Percentiles rank a stretch among this genome's conserved stretches.
phyloP scores from a whole-genome alignment of 2,113 vertebrate genomes.

The Gracilinanus agilis region DNA sequence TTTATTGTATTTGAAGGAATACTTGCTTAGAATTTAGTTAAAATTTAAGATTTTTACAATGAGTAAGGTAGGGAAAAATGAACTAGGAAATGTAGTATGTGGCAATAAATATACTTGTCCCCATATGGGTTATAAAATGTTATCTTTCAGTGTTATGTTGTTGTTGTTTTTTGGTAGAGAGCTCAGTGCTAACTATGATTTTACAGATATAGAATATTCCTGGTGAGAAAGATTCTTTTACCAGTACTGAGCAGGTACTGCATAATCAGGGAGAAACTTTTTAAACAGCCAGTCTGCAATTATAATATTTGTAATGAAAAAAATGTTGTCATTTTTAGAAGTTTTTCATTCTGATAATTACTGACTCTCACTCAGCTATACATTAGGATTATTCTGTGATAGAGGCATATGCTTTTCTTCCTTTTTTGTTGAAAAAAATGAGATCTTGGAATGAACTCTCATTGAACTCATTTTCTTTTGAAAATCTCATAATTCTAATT shows the following conservation, averaged over 20 bases:
- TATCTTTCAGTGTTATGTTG: too few species aligned
- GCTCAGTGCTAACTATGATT: too few species aligned
- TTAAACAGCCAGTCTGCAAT: conserved; percentile 55
- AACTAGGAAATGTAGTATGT: neutral
- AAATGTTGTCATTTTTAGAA: conserved; percentile 73
- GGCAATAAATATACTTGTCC: too few species aligned
- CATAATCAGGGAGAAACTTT: conserved; percentile 58
- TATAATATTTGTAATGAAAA: conserved; percentile 60
- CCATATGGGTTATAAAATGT: neutral
- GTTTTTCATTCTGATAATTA: conserved; percentile 72
- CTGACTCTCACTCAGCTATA: conserved; percentile 71
- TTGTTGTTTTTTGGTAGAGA: too few species aligned
- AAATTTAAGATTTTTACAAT: neutral
- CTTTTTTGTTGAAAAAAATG: conserved; percentile 75
- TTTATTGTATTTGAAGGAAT: neutral
- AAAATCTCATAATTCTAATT: conserved; percentile 68
- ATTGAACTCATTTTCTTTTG: conserved; percentile 76
- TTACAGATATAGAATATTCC: too few species aligned
- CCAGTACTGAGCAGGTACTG: neutral
- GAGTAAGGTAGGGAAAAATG: neutral
- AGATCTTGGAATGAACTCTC: conserved; percentile 77
- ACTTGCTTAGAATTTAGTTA: neutral
- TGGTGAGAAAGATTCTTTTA: too few species aligned
- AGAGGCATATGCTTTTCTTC: conserved; percentile 72
- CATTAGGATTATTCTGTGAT: conserved; percentile 78